Evolutionary conservation across 2,113 vertebrate species (phyloP).

Genomic region (Corythaixoides concolor): DNA sequence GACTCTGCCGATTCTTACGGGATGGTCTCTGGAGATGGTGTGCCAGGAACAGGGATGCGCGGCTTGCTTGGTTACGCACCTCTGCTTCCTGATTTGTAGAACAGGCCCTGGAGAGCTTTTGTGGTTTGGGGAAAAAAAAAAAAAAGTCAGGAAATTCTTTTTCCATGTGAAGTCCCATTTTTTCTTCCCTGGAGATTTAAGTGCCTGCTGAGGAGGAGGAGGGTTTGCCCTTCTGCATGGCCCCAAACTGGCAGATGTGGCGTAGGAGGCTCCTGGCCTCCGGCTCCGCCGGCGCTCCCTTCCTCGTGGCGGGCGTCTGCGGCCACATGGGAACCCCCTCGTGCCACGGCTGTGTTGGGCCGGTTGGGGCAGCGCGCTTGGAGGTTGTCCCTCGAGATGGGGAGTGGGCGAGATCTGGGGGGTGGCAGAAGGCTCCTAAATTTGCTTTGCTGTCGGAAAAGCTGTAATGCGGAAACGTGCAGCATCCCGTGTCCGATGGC

Average conservation of each 20-base stretch:
- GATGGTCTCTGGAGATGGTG: not conserved
- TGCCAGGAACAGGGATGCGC: not conserved
- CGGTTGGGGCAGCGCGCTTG: not conserved
- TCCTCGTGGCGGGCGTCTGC: not conserved
- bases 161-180: not conserved
- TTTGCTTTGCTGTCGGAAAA: not conserved
- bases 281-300: not conserved
- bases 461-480: not conserved
- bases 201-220: not conserved
- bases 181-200: not conserved
- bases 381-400: too few species aligned
- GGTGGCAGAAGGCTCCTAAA: not conserved
- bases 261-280: not conserved
- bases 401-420: not conserved
- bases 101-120: not conserved
- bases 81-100: not conserved
- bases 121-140: not conserved
- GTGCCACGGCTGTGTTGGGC: fast-evolving
- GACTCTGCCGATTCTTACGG: not conserved
- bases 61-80: not conserved
- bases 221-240: too few species aligned
- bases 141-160: not conserved
- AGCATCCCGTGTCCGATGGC: fast-evolving
- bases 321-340: not conserved
- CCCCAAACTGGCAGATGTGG: not conserved